A percentile compares a stretch with the other conserved stretches of the same genome.
Evolutionary conservation across 1,140 invertebrate species (phyloP).

Genomic region (Aphelenchoides fujianensis): DNA sequence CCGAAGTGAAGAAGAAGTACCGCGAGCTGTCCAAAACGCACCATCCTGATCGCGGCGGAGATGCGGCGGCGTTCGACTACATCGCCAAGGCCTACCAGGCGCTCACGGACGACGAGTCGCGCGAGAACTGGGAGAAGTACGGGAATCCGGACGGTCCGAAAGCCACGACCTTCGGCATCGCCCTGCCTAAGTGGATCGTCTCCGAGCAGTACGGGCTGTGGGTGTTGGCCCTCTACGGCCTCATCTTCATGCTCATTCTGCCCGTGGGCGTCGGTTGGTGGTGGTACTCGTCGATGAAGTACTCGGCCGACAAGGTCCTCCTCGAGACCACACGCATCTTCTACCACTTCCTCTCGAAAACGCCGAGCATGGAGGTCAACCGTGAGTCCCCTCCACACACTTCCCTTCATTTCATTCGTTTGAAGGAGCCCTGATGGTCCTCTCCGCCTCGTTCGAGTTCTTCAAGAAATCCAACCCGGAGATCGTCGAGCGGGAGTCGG

Average conservation of each 20-base stretch:
- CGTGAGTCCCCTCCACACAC: conserved; percentile 63
- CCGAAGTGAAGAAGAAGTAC: conserved; percentile 92
- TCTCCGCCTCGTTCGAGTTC: conserved; percentile 92
- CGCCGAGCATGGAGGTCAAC: conserved; percentile 87
- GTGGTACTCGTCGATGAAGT: conserved; percentile 97
- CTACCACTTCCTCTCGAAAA: conserved; percentile 90
- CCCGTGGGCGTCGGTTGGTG: conserved; percentile 89
- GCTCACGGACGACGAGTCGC: conserved; percentile 90
- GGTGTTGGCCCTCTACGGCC: conserved; percentile 88
- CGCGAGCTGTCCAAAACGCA: conserved; percentile 83
- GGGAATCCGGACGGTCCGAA: conserved; percentile 99
- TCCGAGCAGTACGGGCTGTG: conserved; percentile 97
- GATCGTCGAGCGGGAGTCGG: conserved; percentile 84
- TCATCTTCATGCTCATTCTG: conserved; percentile 95
- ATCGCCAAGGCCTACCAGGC: conserved; percentile 86
- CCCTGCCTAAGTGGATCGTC: conserved; percentile 98
- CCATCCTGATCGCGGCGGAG: conserved; percentile 93
- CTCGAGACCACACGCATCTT: conserved; percentile 92
- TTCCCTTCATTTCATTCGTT: conserved; percentile 22
- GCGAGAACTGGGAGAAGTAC: conserved; percentile 96
- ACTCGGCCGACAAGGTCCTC: conserved; percentile 83
- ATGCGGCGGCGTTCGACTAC: conserved; percentile 95
- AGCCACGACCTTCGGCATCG: conserved; percentile 97
- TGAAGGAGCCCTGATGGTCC: conserved; percentile 83
- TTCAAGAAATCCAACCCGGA: conserved; percentile 88